Conservation (phyloP, 1,140 invertebrate genomes). For the Bombus confusus region DNA sequence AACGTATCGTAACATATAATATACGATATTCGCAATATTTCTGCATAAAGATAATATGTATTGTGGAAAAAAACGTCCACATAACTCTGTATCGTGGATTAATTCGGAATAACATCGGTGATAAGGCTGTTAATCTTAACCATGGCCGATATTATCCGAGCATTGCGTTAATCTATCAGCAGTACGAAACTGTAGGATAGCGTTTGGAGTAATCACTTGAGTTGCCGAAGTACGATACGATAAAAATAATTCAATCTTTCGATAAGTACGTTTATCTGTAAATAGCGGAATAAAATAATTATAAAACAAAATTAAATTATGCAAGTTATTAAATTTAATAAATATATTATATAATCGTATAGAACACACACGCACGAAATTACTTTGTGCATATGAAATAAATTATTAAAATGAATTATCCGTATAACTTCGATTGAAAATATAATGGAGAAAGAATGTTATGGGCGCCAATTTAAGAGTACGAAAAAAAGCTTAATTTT, state of each 20-base stretch:
- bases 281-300: constrained; percentile 18
- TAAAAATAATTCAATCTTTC: constrained; percentile 36
- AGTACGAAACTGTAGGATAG: constrained; percentile 42
- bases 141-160: constrained; percentile 58
- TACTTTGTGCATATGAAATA: background rate
- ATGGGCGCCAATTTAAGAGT: background rate
- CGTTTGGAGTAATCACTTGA: constrained; percentile 43
- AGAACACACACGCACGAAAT: background rate
- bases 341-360: background rate
- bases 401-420: background rate
- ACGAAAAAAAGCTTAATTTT: too few relatives aligned
- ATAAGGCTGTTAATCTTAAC: constrained; percentile 67
- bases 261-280: constrained; percentile 7
- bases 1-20: background rate
- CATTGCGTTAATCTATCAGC: constrained; percentile 42
- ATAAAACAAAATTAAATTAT: background rate
- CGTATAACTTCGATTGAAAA: too few relatives aligned
- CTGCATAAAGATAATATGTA: constrained; percentile 27
- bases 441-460: too few relatives aligned
- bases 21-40: background rate
- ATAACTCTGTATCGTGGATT: constrained; percentile 49
- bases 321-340: background rate
- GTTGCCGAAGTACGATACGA: background rate
- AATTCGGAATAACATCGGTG: constrained; percentile 60
- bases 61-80: constrained; percentile 25